These are phyloP conservation scores for Clarias fuscus DNA, from an alignment of 2,797 vertebrate genomes.

Conservation along the genomic window DNA sequence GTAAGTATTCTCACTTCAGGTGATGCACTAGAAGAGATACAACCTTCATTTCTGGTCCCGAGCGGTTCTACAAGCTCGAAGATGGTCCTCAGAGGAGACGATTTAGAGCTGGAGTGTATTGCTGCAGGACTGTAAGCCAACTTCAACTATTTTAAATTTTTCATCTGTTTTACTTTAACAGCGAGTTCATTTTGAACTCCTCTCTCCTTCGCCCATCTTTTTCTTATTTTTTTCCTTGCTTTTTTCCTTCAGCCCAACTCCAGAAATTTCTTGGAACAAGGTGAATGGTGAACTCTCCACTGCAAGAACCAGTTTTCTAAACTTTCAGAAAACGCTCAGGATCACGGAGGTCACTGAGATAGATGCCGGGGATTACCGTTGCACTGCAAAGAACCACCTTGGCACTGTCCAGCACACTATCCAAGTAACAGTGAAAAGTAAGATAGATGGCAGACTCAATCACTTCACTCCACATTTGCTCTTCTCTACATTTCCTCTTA, in stretches of 20 bases:
- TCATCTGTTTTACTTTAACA: background rate
- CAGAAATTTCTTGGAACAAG: conserved; percentile 88
- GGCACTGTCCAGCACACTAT: conserved; percentile 84
- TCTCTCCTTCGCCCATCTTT: background rate
- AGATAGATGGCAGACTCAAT: conserved; percentile 26
- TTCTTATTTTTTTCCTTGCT: background rate
- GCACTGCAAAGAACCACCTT: conserved; percentile 82
- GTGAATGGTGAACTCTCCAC: conserved; percentile 83
- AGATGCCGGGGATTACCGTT: conserved; percentile 91
- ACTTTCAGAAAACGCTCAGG: conserved; percentile 89
- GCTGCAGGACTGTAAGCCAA: conserved; percentile 93
- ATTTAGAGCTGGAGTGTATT: conserved; percentile 93
- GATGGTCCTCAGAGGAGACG: conserved; percentile 87
- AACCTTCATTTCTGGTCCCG: conserved; percentile 85
- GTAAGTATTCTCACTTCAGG: conserved; percentile 72
- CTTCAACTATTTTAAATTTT: conserved; percentile 16
- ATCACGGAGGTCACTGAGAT: conserved; percentile 87
- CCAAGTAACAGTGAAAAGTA: conserved; percentile 92
- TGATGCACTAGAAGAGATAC: conserved; percentile 80
- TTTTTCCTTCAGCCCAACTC: conserved; percentile 82
- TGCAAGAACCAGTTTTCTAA: conserved; percentile 78
- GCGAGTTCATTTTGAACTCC: background rate
- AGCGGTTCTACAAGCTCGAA: conserved; percentile 81
- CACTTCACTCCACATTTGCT: conserved; percentile 1
- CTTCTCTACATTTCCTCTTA: conserved; percentile 41